Base-by-base conservation (phyloP, 2,113 vertebrate species). In the Tupaia chinensis region DNA sequence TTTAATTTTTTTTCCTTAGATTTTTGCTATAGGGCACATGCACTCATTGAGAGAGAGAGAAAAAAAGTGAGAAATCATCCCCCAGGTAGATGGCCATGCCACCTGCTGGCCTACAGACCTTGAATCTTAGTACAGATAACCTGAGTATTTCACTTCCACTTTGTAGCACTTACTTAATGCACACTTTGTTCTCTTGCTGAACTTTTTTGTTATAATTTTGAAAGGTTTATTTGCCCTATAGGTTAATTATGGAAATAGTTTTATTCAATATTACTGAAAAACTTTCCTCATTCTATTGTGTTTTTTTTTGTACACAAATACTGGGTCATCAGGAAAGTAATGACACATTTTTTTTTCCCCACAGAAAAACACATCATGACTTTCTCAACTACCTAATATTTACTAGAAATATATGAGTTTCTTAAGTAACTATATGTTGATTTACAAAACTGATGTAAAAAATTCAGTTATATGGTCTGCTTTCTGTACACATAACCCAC, bases 401-500 rank as follows among this genome's bases (percentile, higher is more conserved):
- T 72, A 29, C 65, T 83, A 29, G 6, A 94, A 76, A 84, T 14
- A 68, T 74, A 93, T 8, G 16, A 22, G 89, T 85, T 95, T 23
- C 29, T 78, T 83, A 89, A 85, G 34, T 27, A 93, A 27, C 9
- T 65, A 66, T 80, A 83, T 94, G 19, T 34, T 82, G 3, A 89
- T 82, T 97, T 70, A 91, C 10, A 94, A 93, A 95, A 74, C 0
- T 3, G n/a, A 27, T 81, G 32, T 94, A 53, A 91, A 88, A 90
- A 95, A 84, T 8, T 96, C 94, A 82, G 22, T 81, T 83, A 80
- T 90, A 44, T 69, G 5, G 23, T 92, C 61, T 91, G 70, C 82
- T 83, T 89, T 95, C 96, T 70, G 68, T 78, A 91, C 56, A 82
- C 73, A 92, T 96, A 93, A 92, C 83, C 15, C 53, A 90, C 44